These are phyloP conservation scores for Cryptus viduatorius DNA, from an alignment of 2,888 invertebrate species.

Conservation along the genomic window DNA sequence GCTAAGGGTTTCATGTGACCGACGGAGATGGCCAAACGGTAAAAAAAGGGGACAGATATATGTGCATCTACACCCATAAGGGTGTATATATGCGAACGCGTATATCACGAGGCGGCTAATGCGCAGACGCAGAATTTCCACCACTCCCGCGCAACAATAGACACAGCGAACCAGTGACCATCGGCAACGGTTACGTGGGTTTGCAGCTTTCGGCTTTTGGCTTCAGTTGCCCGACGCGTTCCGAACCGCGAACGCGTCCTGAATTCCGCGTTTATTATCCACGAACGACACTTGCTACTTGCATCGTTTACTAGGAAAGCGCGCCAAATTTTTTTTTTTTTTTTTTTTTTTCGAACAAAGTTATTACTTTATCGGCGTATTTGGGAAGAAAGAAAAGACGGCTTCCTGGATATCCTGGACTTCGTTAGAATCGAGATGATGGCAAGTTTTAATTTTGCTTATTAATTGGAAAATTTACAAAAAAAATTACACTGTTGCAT, in stretches of 20 bases:
- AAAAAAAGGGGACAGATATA: conserved; percentile 11
- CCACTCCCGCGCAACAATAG: conserved; percentile 34
- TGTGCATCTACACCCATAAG: neutral
- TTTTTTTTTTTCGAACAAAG: neutral
- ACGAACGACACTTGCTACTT: neutral
- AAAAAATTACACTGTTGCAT: neutral
- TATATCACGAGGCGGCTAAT: neutral
- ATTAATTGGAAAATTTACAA: neutral
- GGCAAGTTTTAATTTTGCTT: neutral
- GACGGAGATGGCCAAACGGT: neutral
- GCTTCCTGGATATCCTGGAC: neutral
- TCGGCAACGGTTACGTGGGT: conserved; percentile 32
- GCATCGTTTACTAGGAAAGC: neutral
- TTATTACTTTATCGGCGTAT: neutral
- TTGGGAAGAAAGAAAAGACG: neutral
- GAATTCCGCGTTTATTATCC: conserved; percentile 15
- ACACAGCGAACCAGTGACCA: conserved; percentile 35
- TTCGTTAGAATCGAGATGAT: neutral
- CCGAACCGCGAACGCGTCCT: conserved; percentile 64
- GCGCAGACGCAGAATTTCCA: conserved; percentile 46
- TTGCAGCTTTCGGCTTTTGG: conserved; percentile 64
- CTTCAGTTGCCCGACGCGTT: conserved; percentile 78
- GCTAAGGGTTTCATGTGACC: conserved; percentile 3
- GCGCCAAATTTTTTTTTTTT: conserved; percentile 44
- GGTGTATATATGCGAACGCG: neutral